Base-by-base conservation (phyloP, 2,797 vertebrate genomes). In the Acanthurus tractus region DNA sequence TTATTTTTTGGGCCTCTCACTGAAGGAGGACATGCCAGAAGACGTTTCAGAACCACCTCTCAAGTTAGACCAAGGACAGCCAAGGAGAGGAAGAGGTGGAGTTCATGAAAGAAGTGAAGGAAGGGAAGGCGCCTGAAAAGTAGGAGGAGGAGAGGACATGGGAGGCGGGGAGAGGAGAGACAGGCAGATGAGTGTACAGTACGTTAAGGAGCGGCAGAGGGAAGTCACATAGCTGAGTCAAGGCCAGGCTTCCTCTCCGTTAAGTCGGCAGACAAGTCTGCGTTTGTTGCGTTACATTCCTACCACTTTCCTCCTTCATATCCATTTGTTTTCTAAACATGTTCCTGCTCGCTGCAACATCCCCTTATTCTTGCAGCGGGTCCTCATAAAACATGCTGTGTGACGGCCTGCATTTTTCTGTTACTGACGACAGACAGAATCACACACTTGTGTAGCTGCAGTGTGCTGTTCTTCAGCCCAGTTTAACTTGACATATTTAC, bases 141-240 rank as follows among this genome's bases (percentile, higher is more conserved):
- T 50, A 22, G 57, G 53, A 66, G 48, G 52, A 15, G 74, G 42
- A 13, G n/a, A 2, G 11, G 23, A 44, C 7, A 59, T 64, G 70
- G 55, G 45, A 48, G 54, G 34, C 15, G n/a, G 52, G 54, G 53
- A 46, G 40, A 34, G 36, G 14, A 15, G 38, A 14, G 40, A 18
- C 6, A 0, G 59, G 48, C 36, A 20, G 23, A 44, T 9, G n/a
- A 40, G 40, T 10, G 9, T 23, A 34, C 17, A 63, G 17, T 20
- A n/a, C 50, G 29, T 12, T 9, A 2, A 11, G 38, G 38, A 69
- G 58, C 64, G 25, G 40, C 14, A 0, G 77, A 79, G 58, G n/a
- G 54, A 79, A 74, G 75, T 75, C 55, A 63, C 55, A 84, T 87
- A 83, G 67, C 83, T 86, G 88, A 79, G 8, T 74, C 53, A 13